These are phyloP conservation scores for Ailurus styani DNA, from an alignment of 2,113 vertebrate species.

Conservation along the genomic window DNA sequence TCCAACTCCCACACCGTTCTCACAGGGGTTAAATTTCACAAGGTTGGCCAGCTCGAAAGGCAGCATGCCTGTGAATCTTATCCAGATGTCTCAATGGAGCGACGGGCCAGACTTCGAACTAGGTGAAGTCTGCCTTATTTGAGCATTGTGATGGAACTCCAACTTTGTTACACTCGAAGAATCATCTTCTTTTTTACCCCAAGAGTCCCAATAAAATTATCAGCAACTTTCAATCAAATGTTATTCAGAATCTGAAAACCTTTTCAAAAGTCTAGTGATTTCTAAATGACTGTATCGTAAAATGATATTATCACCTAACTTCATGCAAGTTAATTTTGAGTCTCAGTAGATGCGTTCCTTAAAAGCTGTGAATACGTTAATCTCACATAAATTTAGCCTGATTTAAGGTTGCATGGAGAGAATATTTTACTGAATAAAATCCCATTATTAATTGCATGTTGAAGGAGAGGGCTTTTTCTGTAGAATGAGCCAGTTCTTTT, in stretches of 20 bases:
- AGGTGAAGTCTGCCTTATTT: background rate
- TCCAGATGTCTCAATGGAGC: slow-evolving; percentile 34
- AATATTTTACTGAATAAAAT: slow-evolving; percentile 9
- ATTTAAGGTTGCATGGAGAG: background rate
- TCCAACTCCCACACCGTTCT: slow-evolving; percentile 36
- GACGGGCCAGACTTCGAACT: background rate
- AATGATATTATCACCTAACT: background rate
- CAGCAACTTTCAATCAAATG: slow-evolving; percentile 6
- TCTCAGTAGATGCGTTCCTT: slow-evolving; percentile 11
- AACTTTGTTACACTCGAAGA: background rate
- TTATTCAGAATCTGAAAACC: slow-evolving; percentile 50
- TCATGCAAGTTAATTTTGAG: slow-evolving; percentile 29
- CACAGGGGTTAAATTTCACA: slow-evolving; percentile 63
- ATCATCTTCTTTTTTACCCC: background rate
- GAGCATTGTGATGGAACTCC: background rate
- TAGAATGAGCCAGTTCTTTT: background rate
- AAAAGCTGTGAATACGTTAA: slow-evolving; percentile 26
- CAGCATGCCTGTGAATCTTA: background rate
- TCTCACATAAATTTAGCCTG: background rate
- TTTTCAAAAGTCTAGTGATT: slow-evolving; percentile 52
- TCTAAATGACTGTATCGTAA: slow-evolving; percentile 37
- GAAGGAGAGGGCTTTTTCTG: background rate
- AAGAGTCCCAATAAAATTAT: slow-evolving; percentile 40
- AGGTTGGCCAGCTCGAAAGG: background rate
- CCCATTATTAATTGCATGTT: background rate